Evolutionary conservation across 2,888 invertebrate species (phyloP).

Genomic region (Drosophila fulvimacula): DNA sequence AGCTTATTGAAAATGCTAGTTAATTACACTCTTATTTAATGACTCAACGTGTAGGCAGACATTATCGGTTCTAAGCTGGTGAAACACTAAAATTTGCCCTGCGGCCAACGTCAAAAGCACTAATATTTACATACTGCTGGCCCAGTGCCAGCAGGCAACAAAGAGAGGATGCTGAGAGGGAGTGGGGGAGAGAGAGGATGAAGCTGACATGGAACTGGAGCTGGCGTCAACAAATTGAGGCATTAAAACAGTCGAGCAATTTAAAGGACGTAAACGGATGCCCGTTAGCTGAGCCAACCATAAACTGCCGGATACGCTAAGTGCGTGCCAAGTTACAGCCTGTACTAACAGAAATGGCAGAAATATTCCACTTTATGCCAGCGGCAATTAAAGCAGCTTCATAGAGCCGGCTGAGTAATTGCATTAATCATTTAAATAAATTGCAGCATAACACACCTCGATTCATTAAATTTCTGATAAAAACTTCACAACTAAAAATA

Average conservation of each 20-base stretch:
- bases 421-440: slow-evolving; percentile 52
- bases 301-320: neutral
- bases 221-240: slow-evolving; percentile 31
- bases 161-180: slow-evolving; percentile 6
- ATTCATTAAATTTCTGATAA: neutral
- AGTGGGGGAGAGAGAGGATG: neutral
- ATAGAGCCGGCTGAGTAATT: slow-evolving; percentile 47
- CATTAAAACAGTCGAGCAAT: slow-evolving; percentile 28
- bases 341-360: slow-evolving; percentile 10
- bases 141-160: slow-evolving; percentile 4
- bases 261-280: slow-evolving; percentile 17
- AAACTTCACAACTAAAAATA: neutral
- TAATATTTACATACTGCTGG: slow-evolving; percentile 14
- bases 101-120: slow-evolving; percentile 31
- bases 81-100: slow-evolving; percentile 5
- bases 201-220: slow-evolving; percentile 8
- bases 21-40: slow-evolving; percentile 52
- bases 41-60: neutral
- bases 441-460: slow-evolving; percentile 32
- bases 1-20: slow-evolving; percentile 40
- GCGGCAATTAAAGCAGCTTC: slow-evolving; percentile 13
- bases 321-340: slow-evolving; percentile 2
- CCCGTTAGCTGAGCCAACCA: slow-evolving; percentile 7
- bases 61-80: neutral
- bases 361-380: neutral